Evolutionary conservation across 2,888 invertebrate species (phyloP).

Genomic region (Tethea ocularis): DNA sequence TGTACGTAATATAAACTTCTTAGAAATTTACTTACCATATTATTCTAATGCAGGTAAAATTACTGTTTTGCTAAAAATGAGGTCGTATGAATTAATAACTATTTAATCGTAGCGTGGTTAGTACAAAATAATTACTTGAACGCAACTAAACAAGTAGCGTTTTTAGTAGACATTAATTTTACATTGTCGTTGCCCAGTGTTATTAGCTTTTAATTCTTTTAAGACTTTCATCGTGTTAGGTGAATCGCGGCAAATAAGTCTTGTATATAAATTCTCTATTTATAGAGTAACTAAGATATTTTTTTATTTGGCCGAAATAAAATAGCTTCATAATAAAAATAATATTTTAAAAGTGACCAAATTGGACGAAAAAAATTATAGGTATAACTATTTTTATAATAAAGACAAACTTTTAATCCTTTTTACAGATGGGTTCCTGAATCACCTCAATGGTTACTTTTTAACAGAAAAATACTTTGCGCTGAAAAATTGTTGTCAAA

Average conservation of each 20-base stretch:
- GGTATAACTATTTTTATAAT: background rate
- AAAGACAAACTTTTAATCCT: too few species aligned
- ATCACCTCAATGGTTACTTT: slow-evolving; percentile 76
- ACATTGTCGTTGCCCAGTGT: background rate
- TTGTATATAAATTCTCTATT: too few species aligned
- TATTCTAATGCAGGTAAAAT: background rate
- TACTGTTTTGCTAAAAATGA: background rate
- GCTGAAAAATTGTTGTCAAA: slow-evolving; percentile 63
- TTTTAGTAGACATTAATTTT: background rate
- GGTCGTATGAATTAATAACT: background rate
- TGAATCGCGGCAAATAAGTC: too few species aligned
- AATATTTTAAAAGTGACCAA: background rate
- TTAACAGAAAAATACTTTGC: slow-evolving; percentile 56
- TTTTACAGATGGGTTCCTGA: slow-evolving; percentile 67
- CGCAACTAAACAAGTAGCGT: background rate
- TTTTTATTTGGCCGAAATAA: background rate
- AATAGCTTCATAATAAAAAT: background rate
- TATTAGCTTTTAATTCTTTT: background rate
- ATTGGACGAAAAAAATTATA: too few species aligned
- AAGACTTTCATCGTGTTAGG: background rate
- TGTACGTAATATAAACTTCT: too few species aligned
- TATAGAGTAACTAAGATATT: too few species aligned
- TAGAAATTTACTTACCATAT: background rate
- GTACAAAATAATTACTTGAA: background rate
- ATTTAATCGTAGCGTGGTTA: background rate